Evolutionary conservation across 2,888 invertebrate species (phyloP), one percentile per base, ranked within the genome.

Genomic region (Limenitis camilla): DNA sequence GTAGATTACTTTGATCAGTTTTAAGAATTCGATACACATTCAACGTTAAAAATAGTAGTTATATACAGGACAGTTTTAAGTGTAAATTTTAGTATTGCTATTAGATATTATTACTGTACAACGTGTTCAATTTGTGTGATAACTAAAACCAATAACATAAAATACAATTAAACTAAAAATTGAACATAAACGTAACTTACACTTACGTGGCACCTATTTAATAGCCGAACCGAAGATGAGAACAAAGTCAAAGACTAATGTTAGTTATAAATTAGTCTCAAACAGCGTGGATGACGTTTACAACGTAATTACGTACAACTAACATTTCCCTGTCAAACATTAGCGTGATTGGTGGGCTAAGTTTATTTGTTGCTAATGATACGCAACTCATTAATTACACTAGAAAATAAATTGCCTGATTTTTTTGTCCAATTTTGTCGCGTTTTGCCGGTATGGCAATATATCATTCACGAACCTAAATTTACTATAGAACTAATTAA

Each of bases 261-360:
- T 35, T 54, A 53, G 55, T 55, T 58, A 59, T 60, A 63, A 62
- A 62, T 59, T 54, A 63, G 52, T 52, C 35, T 41, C 41, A 50
- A 55, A 62, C 57, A 51, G 53, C 51, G 39, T 38, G 52, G 55
- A 58, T 56, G 61, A 59, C 61, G 53, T 61, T 61, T 57, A 59
- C 60, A 53, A 53, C 48, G 53, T 52, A 55, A 55, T 60, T 57
- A 60, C 55, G 53, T 42, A 55, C 57, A 50, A 52, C 40, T 57
- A 52, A 56, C 56, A 54, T 49, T 42, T 49, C 54, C 10, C 41
- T 42, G 57, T 57, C 53, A 54, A 53, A 56, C 56, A 52, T 52
- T 50, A 50, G 40, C 32, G 46, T 54, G 54, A 59, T 59, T 56
- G 52, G 53, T 54, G 49, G 28, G 46, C 35, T 41, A 30, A 41